Conservation (phyloP, 2,888 invertebrate genomes). For the Ormyrus nitidulus region DNA sequence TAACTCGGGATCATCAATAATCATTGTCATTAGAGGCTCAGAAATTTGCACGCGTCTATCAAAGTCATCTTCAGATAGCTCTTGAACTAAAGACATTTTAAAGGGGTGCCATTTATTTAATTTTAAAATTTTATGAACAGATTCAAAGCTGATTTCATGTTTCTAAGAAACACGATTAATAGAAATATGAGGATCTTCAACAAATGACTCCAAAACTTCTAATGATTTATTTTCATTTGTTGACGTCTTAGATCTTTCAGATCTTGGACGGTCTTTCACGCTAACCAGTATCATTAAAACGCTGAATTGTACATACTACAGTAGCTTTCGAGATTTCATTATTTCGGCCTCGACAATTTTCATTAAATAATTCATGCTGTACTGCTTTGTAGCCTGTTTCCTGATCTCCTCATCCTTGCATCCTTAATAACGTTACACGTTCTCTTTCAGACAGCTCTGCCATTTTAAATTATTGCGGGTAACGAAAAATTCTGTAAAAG, state of each 20-base stretch:
- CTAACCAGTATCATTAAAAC: not conserved
- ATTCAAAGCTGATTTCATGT: not conserved
- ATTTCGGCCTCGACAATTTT: not conserved
- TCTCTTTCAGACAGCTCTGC: slow-evolving; percentile 7
- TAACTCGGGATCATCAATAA: not conserved
- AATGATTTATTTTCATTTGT: not conserved
- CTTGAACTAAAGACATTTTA: slow-evolving; percentile 5
- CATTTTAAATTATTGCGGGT: too few relatives aligned
- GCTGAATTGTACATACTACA: not conserved
- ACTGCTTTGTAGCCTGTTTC: not conserved
- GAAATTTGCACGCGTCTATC: not conserved
- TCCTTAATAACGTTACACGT: not conserved
- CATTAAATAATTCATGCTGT: not conserved
- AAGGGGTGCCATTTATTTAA: slow-evolving; percentile 12
- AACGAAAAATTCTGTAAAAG: not conserved
- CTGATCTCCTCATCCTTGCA: not conserved
- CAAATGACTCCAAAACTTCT: not conserved
- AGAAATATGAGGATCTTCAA: slow-evolving; percentile 6
- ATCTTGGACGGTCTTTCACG: not conserved
- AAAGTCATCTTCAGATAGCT: slow-evolving; percentile 6
- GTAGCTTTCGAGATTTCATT: not conserved
- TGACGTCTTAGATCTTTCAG: not conserved
- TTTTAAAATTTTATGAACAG: not conserved
- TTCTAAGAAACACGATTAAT: not conserved
- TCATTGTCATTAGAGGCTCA: slow-evolving; percentile 1